Conservation (phyloP, 2,888 invertebrate genomes). For the Latheticus oryzae region DNA sequence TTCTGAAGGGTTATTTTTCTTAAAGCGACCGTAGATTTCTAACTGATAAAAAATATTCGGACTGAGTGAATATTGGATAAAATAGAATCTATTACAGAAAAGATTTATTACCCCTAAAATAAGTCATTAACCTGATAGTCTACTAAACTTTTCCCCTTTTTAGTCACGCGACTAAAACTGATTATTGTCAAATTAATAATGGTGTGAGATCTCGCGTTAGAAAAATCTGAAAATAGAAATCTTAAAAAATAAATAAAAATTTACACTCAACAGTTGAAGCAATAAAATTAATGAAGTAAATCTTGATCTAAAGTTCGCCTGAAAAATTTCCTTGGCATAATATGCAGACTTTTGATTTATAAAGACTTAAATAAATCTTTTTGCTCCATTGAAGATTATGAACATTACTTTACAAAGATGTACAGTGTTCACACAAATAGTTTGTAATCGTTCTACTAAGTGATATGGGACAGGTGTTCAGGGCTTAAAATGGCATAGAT, state of each 20-base stretch:
- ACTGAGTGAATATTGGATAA: conserved; percentile 6
- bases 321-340: conserved; percentile 7
- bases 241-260: conserved; percentile 1
- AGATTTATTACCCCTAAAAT: conserved; percentile 41
- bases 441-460: conserved; percentile 11
- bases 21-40: background rate
- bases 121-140: conserved; percentile 45
- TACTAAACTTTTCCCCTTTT: conserved; percentile 21
- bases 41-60: conserved; percentile 18
- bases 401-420: conserved; percentile 3
- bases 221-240: background rate
- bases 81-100: conserved; percentile 25
- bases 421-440: conserved; percentile 9
- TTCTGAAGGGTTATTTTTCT: conserved; percentile 6
- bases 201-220: conserved; percentile 7
- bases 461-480: conserved; percentile 28
- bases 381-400: conserved; percentile 16
- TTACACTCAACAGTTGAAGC: conserved; percentile 1
- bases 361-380: conserved; percentile 17
- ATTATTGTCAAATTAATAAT: conserved; percentile 31
- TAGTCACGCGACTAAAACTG: conserved; percentile 30
- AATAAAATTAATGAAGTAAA: background rate
- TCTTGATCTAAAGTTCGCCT: too few relatives aligned
- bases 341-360: conserved; percentile 4
- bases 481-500: conserved; percentile 27